phyloP scores from a whole-genome alignment of 1,140 invertebrate genomes.

The Brachionus calyciflorus region DNA sequence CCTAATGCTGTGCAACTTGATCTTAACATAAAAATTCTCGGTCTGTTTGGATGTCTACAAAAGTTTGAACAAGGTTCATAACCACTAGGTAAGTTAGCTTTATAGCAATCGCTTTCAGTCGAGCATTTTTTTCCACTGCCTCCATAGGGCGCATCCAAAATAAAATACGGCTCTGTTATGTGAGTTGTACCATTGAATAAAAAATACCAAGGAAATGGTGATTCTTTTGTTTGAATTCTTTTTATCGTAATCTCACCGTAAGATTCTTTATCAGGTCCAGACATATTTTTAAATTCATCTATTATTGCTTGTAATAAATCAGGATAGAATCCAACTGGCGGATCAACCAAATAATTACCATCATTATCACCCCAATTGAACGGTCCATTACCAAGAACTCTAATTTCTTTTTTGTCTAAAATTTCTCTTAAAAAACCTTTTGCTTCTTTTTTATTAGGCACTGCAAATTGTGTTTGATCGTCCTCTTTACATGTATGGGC shows the following conservation, averaged over 20 bases:
- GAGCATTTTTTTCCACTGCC: constrained; percentile 7
- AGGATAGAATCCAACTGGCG: constrained; percentile 30
- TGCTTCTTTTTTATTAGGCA: constrained; percentile 3
- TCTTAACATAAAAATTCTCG: constrained; percentile 37
- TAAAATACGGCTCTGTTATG: constrained; percentile 43
- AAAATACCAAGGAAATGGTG: constrained; percentile 41
- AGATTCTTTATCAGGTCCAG: constrained; percentile 24
- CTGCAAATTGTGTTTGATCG: constrained; percentile 5
- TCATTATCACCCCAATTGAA: constrained; percentile 34
- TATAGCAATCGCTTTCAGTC: background rate
- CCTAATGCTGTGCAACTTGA: constrained; percentile 29
- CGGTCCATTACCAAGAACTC: constrained; percentile 5
- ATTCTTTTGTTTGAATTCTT: background rate
- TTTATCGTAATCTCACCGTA: constrained; percentile 21
- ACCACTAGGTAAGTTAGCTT: background rate
- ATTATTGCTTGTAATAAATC: constrained; percentile 33
- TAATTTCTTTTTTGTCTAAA: constrained; percentile 27
- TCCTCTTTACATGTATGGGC: constrained; percentile 45
- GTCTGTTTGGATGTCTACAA: constrained; percentile 23
- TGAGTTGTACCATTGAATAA: constrained; percentile 40
- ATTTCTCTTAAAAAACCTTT: background rate
- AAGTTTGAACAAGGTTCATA: background rate
- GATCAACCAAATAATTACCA: constrained; percentile 35
- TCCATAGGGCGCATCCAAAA: constrained; percentile 19
- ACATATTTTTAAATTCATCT: constrained; percentile 24